phyloP scores from a whole-genome alignment of 2,797 vertebrate genomes.

The Phyllotis vaccarum region DNA sequence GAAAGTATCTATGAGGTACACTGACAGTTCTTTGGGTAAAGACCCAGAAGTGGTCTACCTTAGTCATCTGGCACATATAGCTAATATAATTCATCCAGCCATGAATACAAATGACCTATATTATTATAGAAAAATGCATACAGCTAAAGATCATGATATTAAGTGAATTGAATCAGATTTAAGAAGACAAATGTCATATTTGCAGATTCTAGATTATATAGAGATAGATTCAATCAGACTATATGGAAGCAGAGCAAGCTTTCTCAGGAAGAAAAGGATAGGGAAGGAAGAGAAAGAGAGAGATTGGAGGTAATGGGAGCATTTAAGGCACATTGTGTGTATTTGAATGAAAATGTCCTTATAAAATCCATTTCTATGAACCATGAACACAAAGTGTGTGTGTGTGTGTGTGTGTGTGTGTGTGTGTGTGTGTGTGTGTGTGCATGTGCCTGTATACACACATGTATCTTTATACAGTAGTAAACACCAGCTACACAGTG shows the following conservation, averaged over 20 bases:
- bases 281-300: background rate
- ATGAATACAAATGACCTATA: background rate
- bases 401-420: too few species aligned
- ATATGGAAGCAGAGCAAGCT: background rate
- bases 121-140: background rate
- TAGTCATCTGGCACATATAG: background rate
- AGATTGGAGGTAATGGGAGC: background rate
- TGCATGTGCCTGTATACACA: background rate
- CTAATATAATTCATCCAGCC: background rate
- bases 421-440: too few species aligned
- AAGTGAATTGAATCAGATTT: background rate
- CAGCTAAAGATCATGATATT: background rate
- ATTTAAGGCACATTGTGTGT: background rate
- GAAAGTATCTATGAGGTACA: background rate
- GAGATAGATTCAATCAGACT: background rate
- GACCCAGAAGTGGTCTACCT: too few species aligned
- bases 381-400: background rate
- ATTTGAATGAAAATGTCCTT: background rate
- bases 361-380: background rate
- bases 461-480: background rate
- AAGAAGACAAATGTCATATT: background rate
- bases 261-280: background rate
- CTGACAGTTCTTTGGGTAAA: background rate
- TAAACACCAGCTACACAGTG: background rate
- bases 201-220: background rate